These are phyloP conservation scores for Coregonus ussuriensis DNA, from an alignment of 2,797 vertebrate species.

Conservation along the genomic window DNA sequence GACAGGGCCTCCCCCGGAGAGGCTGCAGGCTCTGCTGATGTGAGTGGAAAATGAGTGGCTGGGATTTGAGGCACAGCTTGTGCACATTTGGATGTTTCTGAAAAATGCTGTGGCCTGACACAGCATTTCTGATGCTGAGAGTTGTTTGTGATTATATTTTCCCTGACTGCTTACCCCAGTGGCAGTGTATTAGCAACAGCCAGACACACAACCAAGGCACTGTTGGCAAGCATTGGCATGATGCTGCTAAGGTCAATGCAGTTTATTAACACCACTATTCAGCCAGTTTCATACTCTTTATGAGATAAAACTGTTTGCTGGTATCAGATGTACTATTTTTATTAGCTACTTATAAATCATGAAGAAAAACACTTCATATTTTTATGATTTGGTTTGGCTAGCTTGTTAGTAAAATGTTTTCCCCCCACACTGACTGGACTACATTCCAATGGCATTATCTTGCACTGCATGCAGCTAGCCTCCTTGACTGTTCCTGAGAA, in stretches of 20 bases:
- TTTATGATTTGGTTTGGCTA: not conserved
- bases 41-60: not conserved
- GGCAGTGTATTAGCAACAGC: not conserved
- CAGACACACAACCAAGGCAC: not conserved
- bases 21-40: not conserved
- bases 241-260: no score
- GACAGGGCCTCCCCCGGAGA: not conserved
- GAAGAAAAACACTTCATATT: not conserved
- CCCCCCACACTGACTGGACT: no score
- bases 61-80: not conserved
- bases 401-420: no score
- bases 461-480: no score
- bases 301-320: not conserved
- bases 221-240: not conserved
- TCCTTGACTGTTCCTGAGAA: no score
- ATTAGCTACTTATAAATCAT: not conserved
- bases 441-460: not conserved
- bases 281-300: not conserved
- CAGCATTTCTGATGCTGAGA: not conserved
- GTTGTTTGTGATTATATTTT: not conserved
- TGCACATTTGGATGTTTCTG: not conserved
- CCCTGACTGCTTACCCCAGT: not conserved
- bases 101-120: not conserved
- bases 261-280: no score
- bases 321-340: not conserved